phyloP scores from a whole-genome alignment of 2,797 vertebrate species.

The Hirundo rustica region DNA sequence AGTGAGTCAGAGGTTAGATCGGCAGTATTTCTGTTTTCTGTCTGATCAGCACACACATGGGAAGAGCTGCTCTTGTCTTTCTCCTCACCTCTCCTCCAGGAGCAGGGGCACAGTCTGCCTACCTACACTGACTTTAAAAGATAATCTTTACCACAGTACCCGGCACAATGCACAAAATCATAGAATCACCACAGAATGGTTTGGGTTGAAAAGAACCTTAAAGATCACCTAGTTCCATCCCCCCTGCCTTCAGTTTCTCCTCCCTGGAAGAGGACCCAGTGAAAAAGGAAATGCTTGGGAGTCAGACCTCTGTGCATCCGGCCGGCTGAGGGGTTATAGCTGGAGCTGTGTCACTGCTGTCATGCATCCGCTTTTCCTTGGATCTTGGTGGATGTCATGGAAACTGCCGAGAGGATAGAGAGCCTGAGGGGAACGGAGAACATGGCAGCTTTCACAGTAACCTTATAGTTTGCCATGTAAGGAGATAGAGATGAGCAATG shows the following conservation, averaged over 20 bases:
- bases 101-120: not conserved
- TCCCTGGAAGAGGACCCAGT: not conserved
- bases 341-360: accelerated
- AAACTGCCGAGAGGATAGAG: not conserved
- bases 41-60: not conserved
- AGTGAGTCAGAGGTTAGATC: not conserved
- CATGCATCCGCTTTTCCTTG: accelerated
- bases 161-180: not conserved
- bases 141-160: too few species aligned
- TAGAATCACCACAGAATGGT: not conserved
- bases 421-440: not conserved
- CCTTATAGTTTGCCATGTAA: not conserved
- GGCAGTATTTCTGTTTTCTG: not conserved
- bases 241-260: not conserved
- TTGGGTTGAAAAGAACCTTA: not conserved
- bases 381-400: not conserved
- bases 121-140: not conserved
- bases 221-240: not conserved
- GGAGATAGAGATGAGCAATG: not conserved
- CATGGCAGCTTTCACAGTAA: not conserved
- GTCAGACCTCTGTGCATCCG: accelerated
- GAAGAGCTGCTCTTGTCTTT: not conserved
- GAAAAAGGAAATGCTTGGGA: not conserved
- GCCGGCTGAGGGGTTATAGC: not conserved
- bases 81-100: not conserved